Evolutionary conservation across 1,140 invertebrate species (phyloP), one percentile per base, ranked within the genome.

Genomic region (Drosophila gunungcola): DNA sequence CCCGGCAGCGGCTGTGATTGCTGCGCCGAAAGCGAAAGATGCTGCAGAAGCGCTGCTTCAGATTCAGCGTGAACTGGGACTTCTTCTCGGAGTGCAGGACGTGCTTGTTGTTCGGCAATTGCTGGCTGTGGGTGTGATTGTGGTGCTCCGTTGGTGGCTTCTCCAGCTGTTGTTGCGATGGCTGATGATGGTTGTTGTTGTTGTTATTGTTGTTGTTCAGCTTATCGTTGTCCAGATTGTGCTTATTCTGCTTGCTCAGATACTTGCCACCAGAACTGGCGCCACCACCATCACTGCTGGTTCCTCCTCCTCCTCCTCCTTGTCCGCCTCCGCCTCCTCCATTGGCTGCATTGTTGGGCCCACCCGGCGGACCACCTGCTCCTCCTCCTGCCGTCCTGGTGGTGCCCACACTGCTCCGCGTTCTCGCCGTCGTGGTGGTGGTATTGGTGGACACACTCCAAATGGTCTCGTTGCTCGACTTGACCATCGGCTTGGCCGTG

Each of bases 31-130:
- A 96, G 76, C 95, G 94, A 91, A 97, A 97, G 82, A 97, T 95
- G 93, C 96, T 97, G 92, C 96, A 97, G 69, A 97, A 94, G n/a
- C 96, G 96, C 89, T 97, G 96, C 91, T 97, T 97, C n/a, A 97
- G 94, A 92, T 95, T 96, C 45, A 95, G 93, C 55, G 90, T 92
- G 54, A 92, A 91, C 64, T 93, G 92, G 6, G 83, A 81, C 54
- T 92, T 93, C 60, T 92, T 93, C 27, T 83, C 78, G 13, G 74
- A 65, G 45, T 79, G 78, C 60, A 86, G 92, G 7, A 93, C 93
- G 69, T 94, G 93, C 67, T 93, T 90, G 48, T 84, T 78, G 48
- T 91, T 51, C n/a, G 48, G 48, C n/a, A 29, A 7, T 32, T 32
- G 48, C n/a, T 90, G 29, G 72, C 55, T 41, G 36, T 51, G 21